phyloP scores from a whole-genome alignment of 37 sponge, comb jelly and placozoan genomes.

The Chondrosia reniformis region DNA sequence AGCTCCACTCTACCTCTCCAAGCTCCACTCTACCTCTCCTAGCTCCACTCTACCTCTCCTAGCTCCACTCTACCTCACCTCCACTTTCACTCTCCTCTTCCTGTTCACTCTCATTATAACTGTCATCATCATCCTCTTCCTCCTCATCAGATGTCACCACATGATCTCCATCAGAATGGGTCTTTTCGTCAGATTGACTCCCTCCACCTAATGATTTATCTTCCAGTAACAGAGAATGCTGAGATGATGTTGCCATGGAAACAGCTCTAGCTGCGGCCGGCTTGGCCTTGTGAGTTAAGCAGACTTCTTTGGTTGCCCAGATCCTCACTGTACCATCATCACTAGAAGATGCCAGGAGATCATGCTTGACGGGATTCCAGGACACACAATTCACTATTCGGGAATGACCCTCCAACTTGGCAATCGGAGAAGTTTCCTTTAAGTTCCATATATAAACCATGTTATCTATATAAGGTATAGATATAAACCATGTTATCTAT shows the following conservation, averaged over 20 bases:
- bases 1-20: too few species aligned
- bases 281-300: background rate
- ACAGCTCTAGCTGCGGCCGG: background rate
- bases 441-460: constrained; percentile 88
- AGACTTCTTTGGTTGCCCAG: constrained; percentile 26
- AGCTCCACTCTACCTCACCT: background rate
- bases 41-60: too few species aligned
- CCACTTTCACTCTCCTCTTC: constrained; percentile 6
- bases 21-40: too few species aligned
- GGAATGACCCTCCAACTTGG: constrained; percentile 79
- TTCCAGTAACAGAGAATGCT: background rate
- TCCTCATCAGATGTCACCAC: constrained; percentile 8
- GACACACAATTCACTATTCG: constrained; percentile 87
- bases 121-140: constrained; percentile 4
- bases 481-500: constrained; percentile 52
- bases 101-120: constrained; percentile 16
- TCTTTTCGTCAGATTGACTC: background rate
- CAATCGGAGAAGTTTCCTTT: constrained; percentile 62
- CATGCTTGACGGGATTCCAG: constrained; percentile 86
- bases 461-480: constrained; percentile 53
- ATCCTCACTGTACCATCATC: constrained; percentile 74
- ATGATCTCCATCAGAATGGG: background rate
- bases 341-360: constrained; percentile 87
- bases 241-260: background rate
- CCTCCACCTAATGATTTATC: background rate